Conservation (phyloP, 2,888 invertebrate species). For the Cantharis rufa region DNA sequence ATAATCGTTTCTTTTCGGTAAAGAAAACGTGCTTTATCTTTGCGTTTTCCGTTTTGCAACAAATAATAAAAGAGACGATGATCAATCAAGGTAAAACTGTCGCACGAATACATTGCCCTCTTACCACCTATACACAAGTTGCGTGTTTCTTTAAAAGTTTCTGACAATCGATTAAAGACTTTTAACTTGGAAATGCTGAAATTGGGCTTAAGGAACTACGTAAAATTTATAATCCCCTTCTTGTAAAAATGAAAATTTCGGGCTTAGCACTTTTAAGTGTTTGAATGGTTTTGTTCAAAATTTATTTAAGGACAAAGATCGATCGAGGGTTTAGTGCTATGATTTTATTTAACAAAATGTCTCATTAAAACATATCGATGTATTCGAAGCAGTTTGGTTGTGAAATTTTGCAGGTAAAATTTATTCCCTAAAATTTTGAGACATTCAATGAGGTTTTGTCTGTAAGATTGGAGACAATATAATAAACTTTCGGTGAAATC, state of each 20-base stretch:
- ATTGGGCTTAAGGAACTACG: neutral
- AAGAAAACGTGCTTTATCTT: conserved; percentile 10
- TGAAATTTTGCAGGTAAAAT: too few relatives aligned
- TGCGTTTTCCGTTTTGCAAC: conserved; percentile 19
- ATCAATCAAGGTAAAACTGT: conserved; percentile 39
- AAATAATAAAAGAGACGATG: conserved; percentile 30
- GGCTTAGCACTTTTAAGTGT: neutral
- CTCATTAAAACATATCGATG: too few relatives aligned
- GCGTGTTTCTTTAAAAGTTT: conserved; percentile 35
- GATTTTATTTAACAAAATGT: too few relatives aligned
- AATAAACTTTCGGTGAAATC: neutral
- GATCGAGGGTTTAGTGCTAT: too few relatives aligned
- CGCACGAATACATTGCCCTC: conserved; percentile 35
- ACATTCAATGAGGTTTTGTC: neutral
- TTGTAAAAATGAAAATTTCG: neutral
- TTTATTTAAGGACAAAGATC: neutral
- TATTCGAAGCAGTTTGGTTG: too few relatives aligned
- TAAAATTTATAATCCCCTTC: neutral
- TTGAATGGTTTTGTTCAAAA: neutral
- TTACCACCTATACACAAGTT: conserved; percentile 37
- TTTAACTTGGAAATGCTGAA: conserved; percentile 37
- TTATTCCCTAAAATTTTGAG: too few relatives aligned
- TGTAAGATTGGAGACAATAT: neutral
- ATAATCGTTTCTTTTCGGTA: conserved; percentile 7
- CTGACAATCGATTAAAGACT: conserved; percentile 51